Evolutionary conservation across 2,888 invertebrate species (phyloP).

Genomic region (Heterodera filipjevi): DNA sequence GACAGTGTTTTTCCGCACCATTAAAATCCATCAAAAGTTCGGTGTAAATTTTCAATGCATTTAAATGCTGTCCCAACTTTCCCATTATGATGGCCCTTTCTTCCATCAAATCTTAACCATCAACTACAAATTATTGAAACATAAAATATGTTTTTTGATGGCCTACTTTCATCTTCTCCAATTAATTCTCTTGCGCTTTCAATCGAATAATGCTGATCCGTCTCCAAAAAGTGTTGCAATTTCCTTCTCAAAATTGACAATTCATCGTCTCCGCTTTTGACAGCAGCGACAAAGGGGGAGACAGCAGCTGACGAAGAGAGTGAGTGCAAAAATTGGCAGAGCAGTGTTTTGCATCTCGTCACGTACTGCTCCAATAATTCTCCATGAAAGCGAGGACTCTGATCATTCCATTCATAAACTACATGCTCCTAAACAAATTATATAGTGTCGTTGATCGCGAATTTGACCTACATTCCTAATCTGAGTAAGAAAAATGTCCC

Average conservation of each 20-base stretch:
- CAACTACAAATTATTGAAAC: constrained; percentile 21
- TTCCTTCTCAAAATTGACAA: constrained; percentile 72
- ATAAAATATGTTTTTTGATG: no score
- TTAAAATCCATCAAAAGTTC: constrained; percentile 81
- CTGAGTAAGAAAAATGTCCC: no score
- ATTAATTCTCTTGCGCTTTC: constrained; percentile 54
- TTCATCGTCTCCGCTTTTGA: constrained; percentile 67
- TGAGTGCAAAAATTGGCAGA: constrained; percentile 66
- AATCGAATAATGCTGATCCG: constrained; percentile 53
- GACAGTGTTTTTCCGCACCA: constrained; percentile 82
- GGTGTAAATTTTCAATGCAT: constrained; percentile 85
- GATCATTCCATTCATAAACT: constrained; percentile 85
- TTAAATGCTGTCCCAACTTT: constrained; percentile 85
- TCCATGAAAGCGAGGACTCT: constrained; percentile 84
- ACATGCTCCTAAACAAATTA: constrained; percentile 78
- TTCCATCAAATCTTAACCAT: constrained; percentile 75
- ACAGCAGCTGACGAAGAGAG: constrained; percentile 65
- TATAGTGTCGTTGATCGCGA: no score
- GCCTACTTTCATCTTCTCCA: constrained; percentile 35
- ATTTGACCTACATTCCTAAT: no score
- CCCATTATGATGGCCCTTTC: constrained; percentile 93
- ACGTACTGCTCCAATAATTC: constrained; percentile 85
- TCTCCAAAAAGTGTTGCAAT: constrained; percentile 67
- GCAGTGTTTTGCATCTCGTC: constrained; percentile 72
- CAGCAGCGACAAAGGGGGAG: constrained; percentile 66